phyloP scores from a whole-genome alignment of 1,140 invertebrate genomes.

The Tribolium castaneum region DNA sequence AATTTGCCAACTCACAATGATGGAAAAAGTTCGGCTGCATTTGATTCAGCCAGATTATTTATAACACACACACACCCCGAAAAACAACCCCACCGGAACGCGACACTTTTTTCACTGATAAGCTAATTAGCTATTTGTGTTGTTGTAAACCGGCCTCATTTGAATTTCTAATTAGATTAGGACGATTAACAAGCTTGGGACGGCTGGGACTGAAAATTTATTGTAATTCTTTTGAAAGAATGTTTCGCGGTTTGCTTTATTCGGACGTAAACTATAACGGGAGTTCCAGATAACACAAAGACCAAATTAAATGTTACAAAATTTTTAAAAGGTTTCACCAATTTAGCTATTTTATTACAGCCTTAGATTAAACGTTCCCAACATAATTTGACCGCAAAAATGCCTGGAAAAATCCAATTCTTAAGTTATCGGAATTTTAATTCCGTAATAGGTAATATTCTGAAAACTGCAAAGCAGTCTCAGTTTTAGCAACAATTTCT shows the following conservation, averaged over 20 bases:
- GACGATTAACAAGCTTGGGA: conserved; percentile 23
- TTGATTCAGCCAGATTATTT: no score
- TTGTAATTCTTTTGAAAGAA: conserved; percentile 1
- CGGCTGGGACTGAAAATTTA: conserved; percentile 5
- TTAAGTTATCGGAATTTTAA: background rate
- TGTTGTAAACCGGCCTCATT: background rate
- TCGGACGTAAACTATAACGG: background rate
- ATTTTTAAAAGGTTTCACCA: background rate
- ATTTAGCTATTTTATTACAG: no score
- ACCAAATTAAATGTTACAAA: background rate
- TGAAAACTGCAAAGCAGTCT: background rate
- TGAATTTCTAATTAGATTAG: conserved; percentile 32
- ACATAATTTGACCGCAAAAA: no score
- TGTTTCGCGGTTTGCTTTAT: background rate
- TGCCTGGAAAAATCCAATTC: no score
- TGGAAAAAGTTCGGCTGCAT: no score
- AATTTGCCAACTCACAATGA: conserved; percentile 47
- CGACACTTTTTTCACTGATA: conserved; percentile 9
- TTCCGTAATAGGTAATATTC: background rate
- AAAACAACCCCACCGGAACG: background rate
- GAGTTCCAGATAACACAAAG: background rate
- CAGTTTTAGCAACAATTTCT: background rate
- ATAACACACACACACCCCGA: background rate
- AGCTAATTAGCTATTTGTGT: conserved; percentile 31
- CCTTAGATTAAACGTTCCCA: no score